These are phyloP conservation scores for Colistium nudipinnis DNA, from an alignment of 2,113 vertebrate species.

Conservation along the genomic window DNA sequence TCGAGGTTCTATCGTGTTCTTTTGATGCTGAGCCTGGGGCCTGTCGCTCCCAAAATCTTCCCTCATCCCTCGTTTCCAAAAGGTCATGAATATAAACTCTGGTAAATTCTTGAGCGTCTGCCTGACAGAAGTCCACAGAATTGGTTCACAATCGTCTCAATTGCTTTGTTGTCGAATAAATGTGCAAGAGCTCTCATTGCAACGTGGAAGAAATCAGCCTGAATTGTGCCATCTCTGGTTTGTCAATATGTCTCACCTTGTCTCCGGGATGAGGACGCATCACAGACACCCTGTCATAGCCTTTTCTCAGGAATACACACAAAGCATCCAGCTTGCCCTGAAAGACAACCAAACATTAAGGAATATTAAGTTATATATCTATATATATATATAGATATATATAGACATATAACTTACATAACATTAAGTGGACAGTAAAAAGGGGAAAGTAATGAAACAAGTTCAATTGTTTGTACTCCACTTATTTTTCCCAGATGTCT, in stretches of 20 bases:
- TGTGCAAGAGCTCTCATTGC: background rate
- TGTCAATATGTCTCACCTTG: constrained; percentile 83
- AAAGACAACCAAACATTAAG: background rate
- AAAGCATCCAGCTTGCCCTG: constrained; percentile 96
- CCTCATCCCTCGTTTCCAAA: constrained; percentile 1
- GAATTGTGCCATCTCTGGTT: background rate
- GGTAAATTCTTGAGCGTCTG: constrained; percentile 1
- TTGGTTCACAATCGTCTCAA: constrained; percentile 17
- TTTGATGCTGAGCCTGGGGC: constrained; percentile 3
- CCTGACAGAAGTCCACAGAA: constrained; percentile 30
- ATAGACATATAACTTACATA: background rate
- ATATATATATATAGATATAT: background rate
- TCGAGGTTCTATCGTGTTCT: constrained; percentile 4
- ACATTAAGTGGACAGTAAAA: background rate
- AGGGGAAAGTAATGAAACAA: background rate
- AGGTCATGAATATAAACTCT: constrained; percentile 24
- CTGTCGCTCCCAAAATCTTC: background rate
- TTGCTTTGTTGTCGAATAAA: constrained; percentile 6
- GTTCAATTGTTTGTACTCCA: constrained; percentile 4
- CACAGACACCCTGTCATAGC: constrained; percentile 94
- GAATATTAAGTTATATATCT: background rate
- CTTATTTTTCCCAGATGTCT: constrained; percentile 30
- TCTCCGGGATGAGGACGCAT: constrained; percentile 98
- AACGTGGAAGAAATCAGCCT: background rate
- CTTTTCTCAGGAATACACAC: constrained; percentile 90